Evolutionary conservation across 2,113 vertebrate species (phyloP).

Genomic region (Hippoglossus stenolepis): DNA sequence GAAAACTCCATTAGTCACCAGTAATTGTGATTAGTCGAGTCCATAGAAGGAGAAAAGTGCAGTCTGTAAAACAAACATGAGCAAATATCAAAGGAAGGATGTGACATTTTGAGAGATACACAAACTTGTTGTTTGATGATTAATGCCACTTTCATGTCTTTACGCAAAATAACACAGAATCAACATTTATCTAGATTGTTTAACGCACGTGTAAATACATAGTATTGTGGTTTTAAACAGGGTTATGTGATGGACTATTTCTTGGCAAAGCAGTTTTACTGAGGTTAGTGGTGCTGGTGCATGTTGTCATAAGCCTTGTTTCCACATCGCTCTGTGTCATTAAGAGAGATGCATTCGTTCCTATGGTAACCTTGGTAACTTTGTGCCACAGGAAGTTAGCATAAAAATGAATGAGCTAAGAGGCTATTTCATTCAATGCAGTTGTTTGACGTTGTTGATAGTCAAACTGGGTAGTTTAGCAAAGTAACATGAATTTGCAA

Average conservation of each 20-base stretch:
- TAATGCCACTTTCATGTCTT: not conserved
- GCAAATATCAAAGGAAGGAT: not conserved
- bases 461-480: too few species aligned
- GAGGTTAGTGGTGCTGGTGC: not conserved
- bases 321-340: too few species aligned
- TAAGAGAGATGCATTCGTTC: not conserved
- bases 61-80: conserved; percentile 54
- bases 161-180: not conserved
- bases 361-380: not conserved
- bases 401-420: too few species aligned
- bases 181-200: not conserved
- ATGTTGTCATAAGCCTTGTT: not conserved
- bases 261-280: not conserved
- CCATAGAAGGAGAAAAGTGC: conserved; percentile 53
- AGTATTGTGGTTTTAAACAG: too few species aligned
- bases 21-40: not conserved
- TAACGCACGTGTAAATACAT: not conserved
- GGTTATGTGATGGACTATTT: too few species aligned
- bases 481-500: too few species aligned
- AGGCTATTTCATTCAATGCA: too few species aligned
- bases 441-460: too few species aligned
- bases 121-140: not conserved
- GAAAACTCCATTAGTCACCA: not conserved
- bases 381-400: too few species aligned
- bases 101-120: not conserved